Conservation (phyloP, 2,888 invertebrate species). For the Osedax fenrisi region DNA sequence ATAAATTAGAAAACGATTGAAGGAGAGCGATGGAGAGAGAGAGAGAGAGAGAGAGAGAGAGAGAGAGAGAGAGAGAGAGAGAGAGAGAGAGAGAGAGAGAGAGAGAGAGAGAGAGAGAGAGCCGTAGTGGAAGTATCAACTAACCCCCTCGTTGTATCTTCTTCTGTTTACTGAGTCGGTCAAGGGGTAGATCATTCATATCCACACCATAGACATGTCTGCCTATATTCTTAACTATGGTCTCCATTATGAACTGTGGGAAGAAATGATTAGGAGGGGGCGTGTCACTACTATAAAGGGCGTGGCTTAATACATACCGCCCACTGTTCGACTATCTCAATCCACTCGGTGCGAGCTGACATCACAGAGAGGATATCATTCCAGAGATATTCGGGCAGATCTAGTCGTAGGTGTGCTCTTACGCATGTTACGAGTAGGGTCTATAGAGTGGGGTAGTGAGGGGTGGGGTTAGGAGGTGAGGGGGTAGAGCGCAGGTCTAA, state of each 20-base stretch:
- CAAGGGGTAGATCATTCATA: conserved; percentile 70
- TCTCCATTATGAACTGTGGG: conserved; percentile 62
- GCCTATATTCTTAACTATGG: conserved; percentile 80
- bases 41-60: too few species aligned
- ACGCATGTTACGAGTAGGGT: conserved; percentile 95
- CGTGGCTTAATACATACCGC: conserved; percentile 64
- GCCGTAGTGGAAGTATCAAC: too few species aligned
- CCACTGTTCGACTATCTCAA: conserved; percentile 88
- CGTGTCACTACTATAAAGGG: too few species aligned
- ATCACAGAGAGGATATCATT: conserved; percentile 78
- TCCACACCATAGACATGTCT: conserved; percentile 87
- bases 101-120: too few species aligned
- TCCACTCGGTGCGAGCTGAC: conserved; percentile 78
- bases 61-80: too few species aligned
- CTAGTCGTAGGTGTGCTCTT: conserved; percentile 84
- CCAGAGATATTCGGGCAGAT: conserved; percentile 77
- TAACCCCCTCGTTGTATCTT: conserved; percentile 52
- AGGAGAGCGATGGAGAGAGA: too few species aligned
- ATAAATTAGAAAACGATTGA: too few species aligned
- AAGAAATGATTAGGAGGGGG: not conserved
- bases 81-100: too few species aligned
- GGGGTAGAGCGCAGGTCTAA: too few species aligned
- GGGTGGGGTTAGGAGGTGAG: too few species aligned
- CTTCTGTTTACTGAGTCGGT: conserved; percentile 67
- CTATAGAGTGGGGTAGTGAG: conserved; percentile 58